Evolutionary conservation across 2,113 vertebrate species (phyloP).

Genomic region (Panthera tigris): DNA sequence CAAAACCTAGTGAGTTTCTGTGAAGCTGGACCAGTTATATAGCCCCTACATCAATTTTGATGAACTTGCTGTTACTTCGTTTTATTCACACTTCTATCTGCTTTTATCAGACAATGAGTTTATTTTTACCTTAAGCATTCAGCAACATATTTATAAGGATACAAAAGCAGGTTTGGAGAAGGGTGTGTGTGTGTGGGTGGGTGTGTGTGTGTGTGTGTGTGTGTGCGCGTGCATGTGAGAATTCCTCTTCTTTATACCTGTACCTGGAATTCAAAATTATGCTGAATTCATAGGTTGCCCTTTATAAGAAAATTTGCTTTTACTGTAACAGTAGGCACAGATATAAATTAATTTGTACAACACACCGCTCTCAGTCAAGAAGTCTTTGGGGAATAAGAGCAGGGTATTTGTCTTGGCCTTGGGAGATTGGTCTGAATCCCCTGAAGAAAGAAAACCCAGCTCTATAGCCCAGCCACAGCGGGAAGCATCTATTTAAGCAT

Average conservation of each 20-base stretch:
- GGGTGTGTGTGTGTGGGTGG: too few relatives aligned
- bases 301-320: constrained; percentile 17
- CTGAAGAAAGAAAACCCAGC: background rate
- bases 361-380: background rate
- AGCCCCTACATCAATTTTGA: constrained; percentile 1
- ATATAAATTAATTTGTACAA: background rate
- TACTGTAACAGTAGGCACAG: background rate
- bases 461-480: background rate
- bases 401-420: background rate
- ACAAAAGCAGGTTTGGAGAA: background rate
- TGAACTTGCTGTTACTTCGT: background rate
- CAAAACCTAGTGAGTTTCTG: background rate
- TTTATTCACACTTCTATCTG: background rate
- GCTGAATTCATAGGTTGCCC: background rate
- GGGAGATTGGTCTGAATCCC: background rate
- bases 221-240: too few relatives aligned
- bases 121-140: background rate
- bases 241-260: background rate
- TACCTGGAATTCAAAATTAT: background rate
- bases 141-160: background rate
- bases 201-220: background rate
- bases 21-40: background rate
- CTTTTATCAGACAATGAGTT: constrained; percentile 27
- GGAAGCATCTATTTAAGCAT: background rate
- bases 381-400: background rate